Evolutionary conservation across 2,113 vertebrate species (phyloP).

Genomic region (Lasiurus cinereus): DNA sequence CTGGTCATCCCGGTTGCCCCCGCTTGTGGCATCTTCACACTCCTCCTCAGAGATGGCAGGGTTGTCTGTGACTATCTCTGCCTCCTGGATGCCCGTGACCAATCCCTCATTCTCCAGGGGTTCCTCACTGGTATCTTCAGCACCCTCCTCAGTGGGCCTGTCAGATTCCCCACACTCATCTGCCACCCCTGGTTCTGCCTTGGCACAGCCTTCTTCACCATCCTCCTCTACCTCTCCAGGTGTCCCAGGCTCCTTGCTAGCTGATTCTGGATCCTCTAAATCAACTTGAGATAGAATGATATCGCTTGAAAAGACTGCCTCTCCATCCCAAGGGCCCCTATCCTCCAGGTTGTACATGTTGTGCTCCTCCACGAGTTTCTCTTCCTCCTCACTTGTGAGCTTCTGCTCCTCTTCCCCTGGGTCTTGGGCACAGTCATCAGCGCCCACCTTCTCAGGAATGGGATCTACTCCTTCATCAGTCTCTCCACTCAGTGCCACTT

Average conservation of each 20-base stretch:
- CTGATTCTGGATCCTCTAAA: not conserved
- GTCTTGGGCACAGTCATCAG: conserved; percentile 54
- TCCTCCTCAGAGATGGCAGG: conserved; percentile 49
- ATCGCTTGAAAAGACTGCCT: conserved; percentile 36
- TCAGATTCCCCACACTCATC: conserved; percentile 9
- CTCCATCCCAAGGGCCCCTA: conserved; percentile 50
- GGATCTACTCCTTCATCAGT: conserved; percentile 61
- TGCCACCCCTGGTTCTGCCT: conserved; percentile 68
- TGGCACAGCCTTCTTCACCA: not conserved
- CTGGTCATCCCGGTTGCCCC: conserved; percentile 63
- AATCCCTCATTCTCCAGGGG: not conserved
- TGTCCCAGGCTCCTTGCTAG: conserved; percentile 19
- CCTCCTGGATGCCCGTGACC: not conserved
- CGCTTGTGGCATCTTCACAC: not conserved
- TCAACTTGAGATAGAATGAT: conserved; percentile 50
- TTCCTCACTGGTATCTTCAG: conserved; percentile 24
- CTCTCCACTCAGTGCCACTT: conserved; percentile 78
- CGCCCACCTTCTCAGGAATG: not conserved
- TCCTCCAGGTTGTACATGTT: conserved; percentile 62
- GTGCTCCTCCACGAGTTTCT: conserved; percentile 62
- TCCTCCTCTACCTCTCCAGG: conserved; percentile 8
- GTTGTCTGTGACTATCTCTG: conserved; percentile 47
- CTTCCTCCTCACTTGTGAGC: conserved; percentile 53
- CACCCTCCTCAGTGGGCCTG: not conserved
- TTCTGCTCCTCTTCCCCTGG: conserved; percentile 55